These are phyloP conservation scores for Chironex yamaguchii DNA, from an alignment of 30 jellyfish, hydroid and myxozoan species.

Conservation along the genomic window DNA sequence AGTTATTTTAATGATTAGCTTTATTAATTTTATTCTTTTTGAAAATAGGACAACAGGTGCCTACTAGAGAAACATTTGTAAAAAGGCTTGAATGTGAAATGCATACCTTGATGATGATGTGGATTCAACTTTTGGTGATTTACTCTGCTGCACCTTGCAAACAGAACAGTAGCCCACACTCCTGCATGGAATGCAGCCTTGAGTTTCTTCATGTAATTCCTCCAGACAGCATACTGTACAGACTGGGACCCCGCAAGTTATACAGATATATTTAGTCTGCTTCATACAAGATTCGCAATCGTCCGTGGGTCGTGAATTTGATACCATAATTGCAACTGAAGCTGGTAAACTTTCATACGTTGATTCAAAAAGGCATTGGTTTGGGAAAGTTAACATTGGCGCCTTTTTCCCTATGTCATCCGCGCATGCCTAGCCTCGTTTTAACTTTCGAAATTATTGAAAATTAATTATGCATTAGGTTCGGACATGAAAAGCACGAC, in stretches of 20 bases:
- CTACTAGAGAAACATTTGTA: not conserved
- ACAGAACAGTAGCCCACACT: slow-evolving; percentile 64
- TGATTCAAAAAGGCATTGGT: no score
- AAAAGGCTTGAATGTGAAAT: slow-evolving; percentile 27
- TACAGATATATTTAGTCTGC: slow-evolving; percentile 54
- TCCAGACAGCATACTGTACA: slow-evolving; percentile 63
- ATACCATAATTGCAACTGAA: slow-evolving; percentile 38
- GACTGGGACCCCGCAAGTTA: slow-evolving; percentile 54
- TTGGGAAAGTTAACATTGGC: slow-evolving; percentile 37
- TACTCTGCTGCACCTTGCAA: slow-evolving; percentile 51
- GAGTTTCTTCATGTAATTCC: slow-evolving; percentile 57
- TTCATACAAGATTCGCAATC: slow-evolving; percentile 50
- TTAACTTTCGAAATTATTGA: slow-evolving; percentile 6
- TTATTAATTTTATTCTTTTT: no score
- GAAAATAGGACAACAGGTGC: slow-evolving; percentile 1
- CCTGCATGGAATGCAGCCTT: slow-evolving; percentile 52
- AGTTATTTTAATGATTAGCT: no score
- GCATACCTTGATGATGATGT: slow-evolving; percentile 56
- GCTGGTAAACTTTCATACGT: slow-evolving; percentile 6
- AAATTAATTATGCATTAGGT: slow-evolving; percentile 2
- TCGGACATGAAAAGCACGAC: no score
- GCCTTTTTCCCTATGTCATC: slow-evolving; percentile 47
- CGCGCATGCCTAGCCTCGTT: slow-evolving; percentile 65
- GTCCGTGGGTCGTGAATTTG: slow-evolving; percentile 41
- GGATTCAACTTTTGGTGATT: slow-evolving; percentile 29